Percentiles rank a stretch among this genome's conserved stretches.
phyloP scores from a whole-genome alignment of 2,113 vertebrate genomes.

The Lonchura striata region DNA sequence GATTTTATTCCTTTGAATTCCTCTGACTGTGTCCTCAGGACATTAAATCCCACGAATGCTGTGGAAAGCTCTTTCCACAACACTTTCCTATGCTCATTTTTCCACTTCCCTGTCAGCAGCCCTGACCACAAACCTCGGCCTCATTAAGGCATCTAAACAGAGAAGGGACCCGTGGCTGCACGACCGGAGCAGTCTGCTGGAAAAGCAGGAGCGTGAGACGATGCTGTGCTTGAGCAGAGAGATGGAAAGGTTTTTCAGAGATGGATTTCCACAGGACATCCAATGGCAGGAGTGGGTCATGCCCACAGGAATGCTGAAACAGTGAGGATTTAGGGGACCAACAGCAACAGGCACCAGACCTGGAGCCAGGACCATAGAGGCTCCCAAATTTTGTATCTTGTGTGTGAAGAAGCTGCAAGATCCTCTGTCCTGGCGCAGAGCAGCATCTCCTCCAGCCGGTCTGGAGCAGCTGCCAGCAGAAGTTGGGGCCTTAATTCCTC shows the following conservation, averaged over 20 bases:
- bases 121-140: background rate
- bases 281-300: background rate
- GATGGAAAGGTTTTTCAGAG: background rate
- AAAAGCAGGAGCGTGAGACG: background rate
- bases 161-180: background rate
- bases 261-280: background rate
- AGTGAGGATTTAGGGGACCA: rapidly evolving
- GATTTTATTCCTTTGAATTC: background rate
- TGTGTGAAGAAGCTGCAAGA: background rate
- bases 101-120: constrained; percentile 19
- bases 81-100: background rate
- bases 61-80: background rate
- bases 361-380: background rate
- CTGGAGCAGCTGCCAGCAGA: background rate
- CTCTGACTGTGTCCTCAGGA: constrained; percentile 3
- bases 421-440: background rate
- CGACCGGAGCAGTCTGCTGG: background rate
- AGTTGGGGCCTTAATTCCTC: background rate
- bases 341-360: background rate
- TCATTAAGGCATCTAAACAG: background rate
- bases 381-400: rapidly evolving
- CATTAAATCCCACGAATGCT: background rate
- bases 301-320: background rate
- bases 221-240: background rate
- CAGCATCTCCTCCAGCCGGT: background rate